phyloP scores from a whole-genome alignment of 2,888 invertebrate genomes.

The Germaria angustata region DNA sequence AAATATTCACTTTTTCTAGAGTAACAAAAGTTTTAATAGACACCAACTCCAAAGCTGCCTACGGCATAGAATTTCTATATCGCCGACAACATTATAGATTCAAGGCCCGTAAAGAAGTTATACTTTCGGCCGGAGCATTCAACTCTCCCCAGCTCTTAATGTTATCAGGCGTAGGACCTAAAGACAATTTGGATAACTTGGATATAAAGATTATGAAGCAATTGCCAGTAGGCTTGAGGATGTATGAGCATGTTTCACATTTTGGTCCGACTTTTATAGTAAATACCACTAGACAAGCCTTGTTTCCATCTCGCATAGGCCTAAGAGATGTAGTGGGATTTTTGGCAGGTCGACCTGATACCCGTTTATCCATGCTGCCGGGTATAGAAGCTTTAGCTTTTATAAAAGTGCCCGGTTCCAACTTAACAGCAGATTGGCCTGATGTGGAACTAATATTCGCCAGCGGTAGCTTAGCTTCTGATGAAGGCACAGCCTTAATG shows the following conservation, averaged over 20 bases:
- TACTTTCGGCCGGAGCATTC: slow-evolving; percentile 90
- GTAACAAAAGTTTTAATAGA: slow-evolving; percentile 85
- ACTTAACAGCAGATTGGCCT: slow-evolving; percentile 80
- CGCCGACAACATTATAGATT: slow-evolving; percentile 80
- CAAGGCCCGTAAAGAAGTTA: slow-evolving; percentile 86
- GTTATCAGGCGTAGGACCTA: slow-evolving; percentile 87
- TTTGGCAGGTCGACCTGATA: slow-evolving; percentile 82
- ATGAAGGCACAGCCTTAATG: slow-evolving; percentile 81
- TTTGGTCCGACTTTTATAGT: slow-evolving; percentile 78
- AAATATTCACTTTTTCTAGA: slow-evolving; percentile 83
- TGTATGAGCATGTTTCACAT: slow-evolving; percentile 81
- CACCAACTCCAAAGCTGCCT: slow-evolving; percentile 82
- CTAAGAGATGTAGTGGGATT: slow-evolving; percentile 78
- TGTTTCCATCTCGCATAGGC: slow-evolving; percentile 41
- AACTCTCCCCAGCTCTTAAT: slow-evolving; percentile 93
- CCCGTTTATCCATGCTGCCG: slow-evolving; percentile 82
- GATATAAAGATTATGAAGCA: slow-evolving; percentile 83
- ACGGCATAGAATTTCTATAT: slow-evolving; percentile 84
- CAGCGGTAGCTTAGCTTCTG: slow-evolving; percentile 83
- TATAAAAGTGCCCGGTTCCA: slow-evolving; percentile 81
- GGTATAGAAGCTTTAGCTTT: slow-evolving; percentile 84
- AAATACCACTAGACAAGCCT: slow-evolving; percentile 74
- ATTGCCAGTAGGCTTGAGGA: slow-evolving; percentile 85
- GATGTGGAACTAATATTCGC: slow-evolving; percentile 85
- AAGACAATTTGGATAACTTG: slow-evolving; percentile 80